Evolutionary conservation across 2,888 invertebrate species (phyloP), one percentile per base, ranked within the genome.

Genomic region (Germaria angustata): DNA sequence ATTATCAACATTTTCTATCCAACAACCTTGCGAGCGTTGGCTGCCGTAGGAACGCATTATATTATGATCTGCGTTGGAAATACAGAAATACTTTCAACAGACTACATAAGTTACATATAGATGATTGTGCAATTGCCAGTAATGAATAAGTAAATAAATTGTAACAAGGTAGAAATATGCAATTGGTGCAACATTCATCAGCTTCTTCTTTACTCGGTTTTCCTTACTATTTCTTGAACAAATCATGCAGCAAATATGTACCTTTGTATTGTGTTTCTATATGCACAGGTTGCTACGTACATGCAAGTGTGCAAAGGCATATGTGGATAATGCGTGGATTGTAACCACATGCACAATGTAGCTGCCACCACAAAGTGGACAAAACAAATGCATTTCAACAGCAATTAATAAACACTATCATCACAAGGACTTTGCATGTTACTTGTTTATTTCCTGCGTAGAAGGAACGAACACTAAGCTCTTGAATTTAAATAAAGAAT

Each of bases 361-460:
- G n/a, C 15, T 32, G n/a, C 44, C 22, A 34, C 55, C 61, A 46
- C 36, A 57, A 63, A 75, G 34, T 49, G 63, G n/a, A 65, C 69
- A 65, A 53, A 80, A 69, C 53, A 80, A 80, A 73, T 61, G 61
- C 80, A 75, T 75, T 69, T 55, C 75, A 80, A 80, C 49, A 63
- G 80, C 63, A 80, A 65, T 76, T 80, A 80, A 63, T 76, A 75
- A 71, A 71, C 53, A n/a, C n/a, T 65, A 57, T 65, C 55, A 20
- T 39, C 44, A 59, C 20, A 59, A 46, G 28, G 15, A 22, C 57
- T 2, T 68, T 55, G 61, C 36, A 57, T 46, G 55, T 46, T 55
- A 36, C 46, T 68, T 61, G 73, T 75, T 75, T 68, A 63, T 39
- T 36, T 44, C 22, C 34, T n/a, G n/a, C n/a, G n/a, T n/a, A n/a